phyloP scores from a whole-genome alignment of 2,113 vertebrate genomes.

The Dasyornis broadbenti region DNA sequence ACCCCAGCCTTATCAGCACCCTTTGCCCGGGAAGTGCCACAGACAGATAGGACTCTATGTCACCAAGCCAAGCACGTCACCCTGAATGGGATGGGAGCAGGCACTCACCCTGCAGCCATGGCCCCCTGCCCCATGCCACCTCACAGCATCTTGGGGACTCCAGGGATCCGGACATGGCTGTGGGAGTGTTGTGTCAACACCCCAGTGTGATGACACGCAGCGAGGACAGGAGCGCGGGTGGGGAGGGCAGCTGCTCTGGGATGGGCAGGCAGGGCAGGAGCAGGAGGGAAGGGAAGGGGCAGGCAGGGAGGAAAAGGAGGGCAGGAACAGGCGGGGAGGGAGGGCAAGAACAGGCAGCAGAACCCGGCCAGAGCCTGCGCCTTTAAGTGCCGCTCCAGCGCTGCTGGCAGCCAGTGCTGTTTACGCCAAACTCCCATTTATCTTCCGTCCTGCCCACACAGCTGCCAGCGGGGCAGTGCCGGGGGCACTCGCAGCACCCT shows the following conservation, averaged over 20 bases:
- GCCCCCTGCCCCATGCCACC: not conserved
- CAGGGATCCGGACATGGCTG: fast-evolving
- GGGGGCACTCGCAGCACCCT: conserved; percentile 1
- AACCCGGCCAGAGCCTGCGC: conserved; percentile 6
- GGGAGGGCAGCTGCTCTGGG: not conserved
- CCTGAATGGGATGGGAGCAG: not conserved
- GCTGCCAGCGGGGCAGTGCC: conserved; percentile 22
- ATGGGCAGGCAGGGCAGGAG: not conserved
- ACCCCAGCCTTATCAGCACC: conserved; percentile 29
- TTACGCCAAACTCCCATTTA: conserved; percentile 37
- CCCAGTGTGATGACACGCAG: fast-evolving
- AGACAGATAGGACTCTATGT: not conserved
- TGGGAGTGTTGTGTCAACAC: not conserved
- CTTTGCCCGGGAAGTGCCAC: not conserved
- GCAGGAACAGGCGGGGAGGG: not conserved
- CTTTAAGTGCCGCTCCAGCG: not conserved
- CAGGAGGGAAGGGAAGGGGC: not conserved
- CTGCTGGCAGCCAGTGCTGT: conserved; percentile 43
- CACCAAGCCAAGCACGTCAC: fast-evolving
- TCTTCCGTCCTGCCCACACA: conserved; percentile 25
- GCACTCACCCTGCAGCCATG: not conserved
- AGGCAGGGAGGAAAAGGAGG: not conserved
- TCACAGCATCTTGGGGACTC: not conserved
- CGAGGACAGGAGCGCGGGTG: fast-evolving
- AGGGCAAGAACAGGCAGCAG: not conserved